phyloP scores from a whole-genome alignment of 2,888 invertebrate species.

The Protodeltote pygarga region DNA sequence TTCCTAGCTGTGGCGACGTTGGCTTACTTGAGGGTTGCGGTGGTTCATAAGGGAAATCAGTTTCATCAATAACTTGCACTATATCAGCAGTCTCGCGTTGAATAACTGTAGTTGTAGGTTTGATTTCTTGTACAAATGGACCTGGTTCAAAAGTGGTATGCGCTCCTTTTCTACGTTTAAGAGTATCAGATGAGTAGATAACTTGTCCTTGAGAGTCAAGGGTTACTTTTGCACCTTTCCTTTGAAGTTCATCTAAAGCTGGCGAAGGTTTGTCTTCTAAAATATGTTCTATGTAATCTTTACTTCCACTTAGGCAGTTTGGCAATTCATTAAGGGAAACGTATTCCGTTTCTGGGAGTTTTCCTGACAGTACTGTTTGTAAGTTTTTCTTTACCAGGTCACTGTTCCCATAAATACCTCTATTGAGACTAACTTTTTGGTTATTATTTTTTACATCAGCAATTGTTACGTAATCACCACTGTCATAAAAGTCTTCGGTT shows the following conservation, averaged over 20 bases:
- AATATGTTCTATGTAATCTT: constrained; percentile 76
- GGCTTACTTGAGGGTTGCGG: constrained; percentile 80
- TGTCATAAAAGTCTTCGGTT: constrained; percentile 86
- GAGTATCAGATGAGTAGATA: constrained; percentile 94
- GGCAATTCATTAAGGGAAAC: constrained; percentile 94
- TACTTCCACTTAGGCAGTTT: constrained; percentile 76
- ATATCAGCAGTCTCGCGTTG: constrained; percentile 77
- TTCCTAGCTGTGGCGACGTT: constrained; percentile 89
- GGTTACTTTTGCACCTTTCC: constrained; percentile 92
- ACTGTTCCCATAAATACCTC: constrained; percentile 88
- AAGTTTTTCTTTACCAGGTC: constrained; percentile 89
- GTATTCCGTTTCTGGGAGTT: constrained; percentile 90
- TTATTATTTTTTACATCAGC: constrained; percentile 94
- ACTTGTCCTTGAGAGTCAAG: constrained; percentile 95
- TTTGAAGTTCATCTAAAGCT: constrained; percentile 77
- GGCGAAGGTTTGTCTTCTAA: constrained; percentile 68
- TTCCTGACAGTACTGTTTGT: constrained; percentile 87
- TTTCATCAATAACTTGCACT: constrained; percentile 76
- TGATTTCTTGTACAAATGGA: constrained; percentile 91
- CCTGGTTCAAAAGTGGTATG: constrained; percentile 96
- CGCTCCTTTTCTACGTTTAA: constrained; percentile 92
- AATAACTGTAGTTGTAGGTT: constrained; percentile 74
- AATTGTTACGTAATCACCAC: constrained; percentile 95
- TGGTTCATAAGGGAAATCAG: constrained; percentile 80
- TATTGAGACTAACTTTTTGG: constrained; percentile 84